A percentile compares a stretch with the other conserved stretches of the same genome.
Conservation (phyloP, 2,888 invertebrate species). For the Phymatocera aterrima region DNA sequence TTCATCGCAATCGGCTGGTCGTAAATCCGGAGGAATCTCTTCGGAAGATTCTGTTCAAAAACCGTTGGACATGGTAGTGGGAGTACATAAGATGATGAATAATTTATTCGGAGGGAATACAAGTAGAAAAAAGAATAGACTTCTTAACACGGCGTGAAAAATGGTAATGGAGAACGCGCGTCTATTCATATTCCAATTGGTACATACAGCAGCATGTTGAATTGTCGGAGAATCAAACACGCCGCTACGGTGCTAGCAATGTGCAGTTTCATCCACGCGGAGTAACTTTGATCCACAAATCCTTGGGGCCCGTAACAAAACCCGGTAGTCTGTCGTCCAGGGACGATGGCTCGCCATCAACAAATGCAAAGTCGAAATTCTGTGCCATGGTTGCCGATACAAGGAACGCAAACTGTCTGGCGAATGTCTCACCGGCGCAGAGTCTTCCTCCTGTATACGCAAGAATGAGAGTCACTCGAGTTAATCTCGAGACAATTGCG, state of each 20-base stretch:
- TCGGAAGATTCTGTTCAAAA: too few species aligned
- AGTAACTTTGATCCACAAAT: constrained; percentile 78
- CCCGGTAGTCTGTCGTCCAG: constrained; percentile 74
- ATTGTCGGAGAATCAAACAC: neutral
- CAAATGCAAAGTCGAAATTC: constrained; percentile 78
- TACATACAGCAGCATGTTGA: too few species aligned
- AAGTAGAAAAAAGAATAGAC: too few species aligned
- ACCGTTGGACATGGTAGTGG: too few species aligned
- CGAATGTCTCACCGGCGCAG: constrained; percentile 85
- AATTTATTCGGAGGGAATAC: too few species aligned
- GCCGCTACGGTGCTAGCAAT: neutral
- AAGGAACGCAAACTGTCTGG: constrained; percentile 81
- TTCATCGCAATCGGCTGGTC: too few species aligned
- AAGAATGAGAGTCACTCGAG: constrained; percentile 7
- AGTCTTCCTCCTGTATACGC: constrained; percentile 78
- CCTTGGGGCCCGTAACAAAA: constrained; percentile 77
- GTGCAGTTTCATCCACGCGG: constrained; percentile 66
- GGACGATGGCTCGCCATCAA: constrained; percentile 76
- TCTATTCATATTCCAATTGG: too few species aligned
- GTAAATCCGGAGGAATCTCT: too few species aligned
- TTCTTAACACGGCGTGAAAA: too few species aligned
- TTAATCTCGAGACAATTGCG: neutral
- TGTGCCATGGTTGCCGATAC: constrained; percentile 80
- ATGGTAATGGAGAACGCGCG: too few species aligned
- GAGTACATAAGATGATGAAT: too few species aligned